These are phyloP conservation scores for Ploceus nigricollis DNA, from an alignment of 2,113 vertebrate species.

Conservation along the genomic window DNA sequence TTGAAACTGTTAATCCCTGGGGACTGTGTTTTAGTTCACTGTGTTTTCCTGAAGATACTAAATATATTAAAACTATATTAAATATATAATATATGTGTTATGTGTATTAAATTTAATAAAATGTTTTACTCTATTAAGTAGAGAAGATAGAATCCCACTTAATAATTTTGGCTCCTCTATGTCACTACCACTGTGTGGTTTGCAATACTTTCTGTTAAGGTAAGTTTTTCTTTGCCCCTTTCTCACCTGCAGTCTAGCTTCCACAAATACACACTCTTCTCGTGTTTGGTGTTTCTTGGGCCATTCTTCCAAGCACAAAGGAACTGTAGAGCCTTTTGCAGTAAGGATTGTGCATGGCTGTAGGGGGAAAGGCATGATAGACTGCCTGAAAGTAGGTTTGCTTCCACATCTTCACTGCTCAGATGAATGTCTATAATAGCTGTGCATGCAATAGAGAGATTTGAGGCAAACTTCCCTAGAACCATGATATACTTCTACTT, in stretches of 20 bases:
- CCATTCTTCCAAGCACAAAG: neutral
- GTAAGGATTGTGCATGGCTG: neutral
- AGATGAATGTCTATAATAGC: neutral
- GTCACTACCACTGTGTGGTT: neutral
- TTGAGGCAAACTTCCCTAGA: neutral
- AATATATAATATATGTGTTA: neutral
- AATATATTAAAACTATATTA: neutral
- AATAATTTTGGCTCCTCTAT: neutral
- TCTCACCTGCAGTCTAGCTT: neutral
- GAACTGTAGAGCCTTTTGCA: neutral
- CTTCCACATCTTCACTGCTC: neutral
- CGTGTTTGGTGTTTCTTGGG: neutral
- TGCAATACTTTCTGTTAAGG: neutral
- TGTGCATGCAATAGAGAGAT: neutral
- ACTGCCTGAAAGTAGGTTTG: neutral
- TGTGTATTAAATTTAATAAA: neutral
- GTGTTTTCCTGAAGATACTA: neutral
- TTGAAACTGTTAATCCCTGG: neutral
- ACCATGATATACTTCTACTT: neutral
- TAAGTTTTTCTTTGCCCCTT: neutral
- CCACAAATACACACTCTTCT: rapidly evolving
- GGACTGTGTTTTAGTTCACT: neutral
- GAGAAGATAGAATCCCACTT: neutral
- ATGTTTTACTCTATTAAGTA: neutral
- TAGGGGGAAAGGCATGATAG: neutral